Percentiles rank a stretch among this genome's conserved stretches.
Conservation (phyloP, 1,140 invertebrate species). For the Lepidostoma basale region DNA sequence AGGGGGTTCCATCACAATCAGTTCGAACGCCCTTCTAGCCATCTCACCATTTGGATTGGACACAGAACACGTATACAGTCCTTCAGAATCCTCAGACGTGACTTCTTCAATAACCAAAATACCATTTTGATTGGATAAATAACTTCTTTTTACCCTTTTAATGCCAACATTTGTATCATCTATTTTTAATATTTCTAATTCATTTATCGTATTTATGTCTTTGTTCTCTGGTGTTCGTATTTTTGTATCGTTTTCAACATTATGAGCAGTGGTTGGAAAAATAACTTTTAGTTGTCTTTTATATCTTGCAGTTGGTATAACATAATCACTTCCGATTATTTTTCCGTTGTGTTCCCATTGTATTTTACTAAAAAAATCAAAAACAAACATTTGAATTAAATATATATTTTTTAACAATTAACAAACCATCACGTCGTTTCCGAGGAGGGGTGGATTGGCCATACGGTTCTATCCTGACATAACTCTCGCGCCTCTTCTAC, state of each 20-base stretch:
- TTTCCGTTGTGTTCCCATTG: conserved; percentile 59
- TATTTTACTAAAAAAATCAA: conserved; percentile 53
- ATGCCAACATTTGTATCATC: neutral
- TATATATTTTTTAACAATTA: no score
- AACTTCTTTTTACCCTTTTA: conserved; percentile 52
- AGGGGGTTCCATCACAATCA: conserved; percentile 77
- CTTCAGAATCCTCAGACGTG: conserved; percentile 68
- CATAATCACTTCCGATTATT: conserved; percentile 54
- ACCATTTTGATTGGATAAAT: conserved; percentile 54
- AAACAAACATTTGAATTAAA: no score
- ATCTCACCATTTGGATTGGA: conserved; percentile 77
- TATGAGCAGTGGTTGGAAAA: neutral
- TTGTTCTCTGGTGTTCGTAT: neutral
- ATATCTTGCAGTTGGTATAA: conserved; percentile 40
- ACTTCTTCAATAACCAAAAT: conserved; percentile 75
- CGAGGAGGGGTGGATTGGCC: no score
- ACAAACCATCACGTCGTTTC: no score
- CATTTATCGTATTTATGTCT: neutral
- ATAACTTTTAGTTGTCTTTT: neutral
- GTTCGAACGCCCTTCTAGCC: conserved; percentile 70
- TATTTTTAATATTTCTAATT: neutral
- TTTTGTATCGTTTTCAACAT: neutral
- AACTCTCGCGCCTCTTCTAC: no score
- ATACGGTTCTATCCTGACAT: no score
- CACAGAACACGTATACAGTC: conserved; percentile 84